Evolutionary conservation across 1,140 invertebrate species (phyloP).

Genomic region (Tribolium castaneum): DNA sequence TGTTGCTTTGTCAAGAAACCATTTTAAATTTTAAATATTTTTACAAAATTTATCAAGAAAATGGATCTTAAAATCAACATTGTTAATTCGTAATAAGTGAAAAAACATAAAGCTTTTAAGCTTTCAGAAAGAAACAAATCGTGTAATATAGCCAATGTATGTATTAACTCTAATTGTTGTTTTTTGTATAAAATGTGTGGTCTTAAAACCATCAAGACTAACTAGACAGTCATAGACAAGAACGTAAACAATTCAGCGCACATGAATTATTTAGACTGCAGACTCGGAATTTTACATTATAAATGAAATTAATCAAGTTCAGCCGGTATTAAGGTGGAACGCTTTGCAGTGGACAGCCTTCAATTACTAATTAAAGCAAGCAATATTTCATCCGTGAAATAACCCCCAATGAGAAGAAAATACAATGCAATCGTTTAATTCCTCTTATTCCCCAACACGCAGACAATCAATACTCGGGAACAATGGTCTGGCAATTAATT

Average conservation of each 20-base stretch:
- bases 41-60: no score
- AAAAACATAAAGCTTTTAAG: no score
- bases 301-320: constrained; percentile 39
- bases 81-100: no score
- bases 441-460: constrained; percentile 16
- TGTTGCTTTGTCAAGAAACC: no score
- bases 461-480: constrained; percentile 9
- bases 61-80: no score
- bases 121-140: no score
- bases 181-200: not conserved
- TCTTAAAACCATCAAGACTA: not conserved
- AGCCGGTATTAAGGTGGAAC: constrained; percentile 12
- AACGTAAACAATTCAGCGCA: not conserved
- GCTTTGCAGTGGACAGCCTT: constrained; percentile 24
- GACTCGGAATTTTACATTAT: constrained; percentile 25
- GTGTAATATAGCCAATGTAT: no score
- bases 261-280: constrained; percentile 1
- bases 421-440: constrained; percentile 13
- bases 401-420: constrained; percentile 28
- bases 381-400: constrained; percentile 29
- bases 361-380: constrained; percentile 31
- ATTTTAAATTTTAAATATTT: no score
- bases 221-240: not conserved
- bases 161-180: no score
- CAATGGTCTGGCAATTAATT: constrained; percentile 2